Percentiles rank a stretch among this genome's conserved stretches.
These are phyloP conservation scores for Lepidotrigona ventralis DNA, from an alignment of 1,140 invertebrate genomes.

Conservation along the genomic window DNA sequence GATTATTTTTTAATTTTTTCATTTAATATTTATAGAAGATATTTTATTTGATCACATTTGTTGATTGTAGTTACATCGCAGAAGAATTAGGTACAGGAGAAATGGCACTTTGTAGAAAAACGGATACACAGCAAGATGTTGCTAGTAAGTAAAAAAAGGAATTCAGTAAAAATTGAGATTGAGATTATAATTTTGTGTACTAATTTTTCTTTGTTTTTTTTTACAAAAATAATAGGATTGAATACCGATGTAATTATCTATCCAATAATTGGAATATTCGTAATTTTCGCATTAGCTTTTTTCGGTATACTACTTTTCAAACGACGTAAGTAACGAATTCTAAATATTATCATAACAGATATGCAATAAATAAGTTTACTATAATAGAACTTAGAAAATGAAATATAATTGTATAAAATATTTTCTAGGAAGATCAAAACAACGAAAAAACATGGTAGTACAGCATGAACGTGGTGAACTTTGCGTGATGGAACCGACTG, in stretches of 20 bases:
- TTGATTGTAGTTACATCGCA: slow-evolving; percentile 33
- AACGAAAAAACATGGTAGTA: slow-evolving; percentile 41
- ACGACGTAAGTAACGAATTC: slow-evolving; percentile 35
- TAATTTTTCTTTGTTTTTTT: slow-evolving; percentile 10
- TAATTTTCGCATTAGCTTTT: background rate
- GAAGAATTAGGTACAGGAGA: slow-evolving; percentile 49
- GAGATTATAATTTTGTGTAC: background rate
- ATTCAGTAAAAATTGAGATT: background rate
- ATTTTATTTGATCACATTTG: background rate
- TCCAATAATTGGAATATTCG: background rate
- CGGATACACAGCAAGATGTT: background rate
- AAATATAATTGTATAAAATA: background rate
- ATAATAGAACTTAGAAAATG: background rate
- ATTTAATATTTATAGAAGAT: background rate
- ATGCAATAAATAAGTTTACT: background rate
- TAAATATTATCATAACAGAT: background rate
- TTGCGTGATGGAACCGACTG: slow-evolving; percentile 61
- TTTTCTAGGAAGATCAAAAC: slow-evolving; percentile 49
- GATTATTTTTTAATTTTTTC: background rate
- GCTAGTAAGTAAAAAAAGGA: slow-evolving; percentile 14
- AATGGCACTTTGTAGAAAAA: slow-evolving; percentile 43
- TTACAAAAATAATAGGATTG: background rate
- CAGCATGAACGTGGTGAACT: slow-evolving; percentile 44
- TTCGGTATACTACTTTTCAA: background rate
- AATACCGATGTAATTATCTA: background rate